Base-by-base conservation (phyloP, 2,797 vertebrate species). In the Bovichtus diacanthus region DNA sequence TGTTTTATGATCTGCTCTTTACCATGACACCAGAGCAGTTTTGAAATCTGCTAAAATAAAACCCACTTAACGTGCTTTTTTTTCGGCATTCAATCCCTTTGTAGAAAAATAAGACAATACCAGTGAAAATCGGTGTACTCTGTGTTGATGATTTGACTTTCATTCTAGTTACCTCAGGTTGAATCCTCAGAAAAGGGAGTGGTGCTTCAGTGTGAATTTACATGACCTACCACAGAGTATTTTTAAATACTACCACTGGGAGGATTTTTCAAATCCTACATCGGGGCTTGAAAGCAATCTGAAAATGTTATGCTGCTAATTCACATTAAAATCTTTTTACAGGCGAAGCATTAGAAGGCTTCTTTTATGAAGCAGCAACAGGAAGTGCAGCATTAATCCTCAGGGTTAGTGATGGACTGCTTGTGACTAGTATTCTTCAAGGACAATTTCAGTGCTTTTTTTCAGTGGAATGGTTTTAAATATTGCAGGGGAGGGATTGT, bases 291-390 rank as follows among this genome's bases (percentile, higher is more conserved):
- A 44, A 27, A 62, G 54, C 54, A 74, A 55, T 67, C 36, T 54
- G 23, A 53, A 46, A 43, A 70, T n/a, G 49, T 75, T 50, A 4
- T 58, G 38, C 23, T 65, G 27, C 51, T 66, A 39, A 56, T 70
- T 82, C 31, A 56, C 23, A 60, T 66, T 64, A 15, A 72, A 70
- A 59, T 34, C 4, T 7, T 21, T 81, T 76, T 63, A 29, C 3
- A 55, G 59, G 54, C 18, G 59, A 49, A 44, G 38, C 21, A 60
- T 41, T 54, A 9, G 15, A 73, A 16, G 27, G 19, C 13, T 47
- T 60, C 12, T 34, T 47, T 69, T 64, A 29, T 49, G 27, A 68
- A 50, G 50, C 18, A 76, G 71, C 23, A 54, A 73, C 23, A 70
- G 54, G 16, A 31, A 25, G 18, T 43, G 19, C 23, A 36, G 15